A percentile compares a stretch with the other conserved stretches of the same genome.
These are phyloP conservation scores for Latrodectus geometricus DNA, from an alignment of 1,140 invertebrate genomes.

Conservation along the genomic window DNA sequence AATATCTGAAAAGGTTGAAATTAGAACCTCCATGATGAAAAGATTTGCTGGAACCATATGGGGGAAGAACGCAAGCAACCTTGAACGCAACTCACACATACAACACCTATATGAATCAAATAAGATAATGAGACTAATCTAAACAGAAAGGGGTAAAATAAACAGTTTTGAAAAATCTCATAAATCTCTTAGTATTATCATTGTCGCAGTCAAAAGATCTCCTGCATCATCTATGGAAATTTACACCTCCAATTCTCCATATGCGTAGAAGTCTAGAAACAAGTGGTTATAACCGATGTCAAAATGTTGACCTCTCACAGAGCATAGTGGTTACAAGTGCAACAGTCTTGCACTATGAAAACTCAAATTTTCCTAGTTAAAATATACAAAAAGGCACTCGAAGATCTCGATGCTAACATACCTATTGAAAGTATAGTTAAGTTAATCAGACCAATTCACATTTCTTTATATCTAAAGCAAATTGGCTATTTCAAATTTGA, in stretches of 20 bases:
- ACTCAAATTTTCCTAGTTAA: background rate
- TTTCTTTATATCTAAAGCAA: background rate
- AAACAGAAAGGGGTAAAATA: too few species aligned
- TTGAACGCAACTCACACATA: too few species aligned
- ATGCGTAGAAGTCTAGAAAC: background rate
- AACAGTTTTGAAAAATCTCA: too few species aligned
- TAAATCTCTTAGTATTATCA: background rate
- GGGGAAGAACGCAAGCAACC: too few species aligned
- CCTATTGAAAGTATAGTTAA: background rate
- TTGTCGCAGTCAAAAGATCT: background rate
- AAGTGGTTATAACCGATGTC: background rate
- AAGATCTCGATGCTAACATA: background rate
- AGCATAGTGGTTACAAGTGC: background rate
- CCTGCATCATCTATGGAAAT: background rate
- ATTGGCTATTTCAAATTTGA: background rate
- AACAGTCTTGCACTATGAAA: background rate
- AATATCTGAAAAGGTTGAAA: too few species aligned
- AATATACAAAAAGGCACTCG: background rate
- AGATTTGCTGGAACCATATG: too few species aligned
- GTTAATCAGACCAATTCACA: background rate
- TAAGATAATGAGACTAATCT: conserved; percentile 8
- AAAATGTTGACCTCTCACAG: background rate
- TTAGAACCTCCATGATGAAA: too few species aligned
- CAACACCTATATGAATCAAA: background rate
- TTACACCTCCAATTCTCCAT: background rate